Conservation (phyloP, 2,888 invertebrate species). For the Mactromeris polynyma region DNA sequence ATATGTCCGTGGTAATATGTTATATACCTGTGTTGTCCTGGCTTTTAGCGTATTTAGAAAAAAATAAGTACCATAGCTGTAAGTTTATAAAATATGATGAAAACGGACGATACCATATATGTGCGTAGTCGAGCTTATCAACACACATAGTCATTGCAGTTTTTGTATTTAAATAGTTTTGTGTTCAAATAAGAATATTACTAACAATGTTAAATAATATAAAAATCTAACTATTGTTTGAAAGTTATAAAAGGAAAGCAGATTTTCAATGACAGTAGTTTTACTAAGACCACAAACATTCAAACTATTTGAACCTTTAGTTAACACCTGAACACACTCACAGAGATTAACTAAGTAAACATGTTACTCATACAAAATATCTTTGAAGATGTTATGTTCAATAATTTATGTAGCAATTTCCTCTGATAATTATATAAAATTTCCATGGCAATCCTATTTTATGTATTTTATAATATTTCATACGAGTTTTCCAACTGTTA, state of each 20-base stretch:
- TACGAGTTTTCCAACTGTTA: neutral
- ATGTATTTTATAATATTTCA: neutral
- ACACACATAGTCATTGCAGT: too few species aligned
- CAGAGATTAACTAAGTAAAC: slow-evolving; percentile 23
- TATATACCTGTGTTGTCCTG: too few species aligned
- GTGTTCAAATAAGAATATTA: too few species aligned
- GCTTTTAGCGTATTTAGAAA: too few species aligned
- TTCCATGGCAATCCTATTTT: neutral
- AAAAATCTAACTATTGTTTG: too few species aligned
- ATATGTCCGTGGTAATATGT: too few species aligned
- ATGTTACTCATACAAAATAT: neutral
- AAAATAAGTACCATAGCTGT: too few species aligned
- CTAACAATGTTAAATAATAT: neutral
- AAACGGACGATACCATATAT: too few species aligned
- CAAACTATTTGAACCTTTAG: neutral
- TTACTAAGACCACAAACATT: neutral
- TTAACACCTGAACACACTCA: slow-evolving; percentile 27
- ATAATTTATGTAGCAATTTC: slow-evolving; percentile 4
- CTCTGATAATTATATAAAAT: neutral
- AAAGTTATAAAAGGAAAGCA: neutral
- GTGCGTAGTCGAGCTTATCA: too few species aligned
- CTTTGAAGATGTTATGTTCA: neutral
- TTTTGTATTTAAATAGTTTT: too few species aligned
- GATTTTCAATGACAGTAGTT: neutral
- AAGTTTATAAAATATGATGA: too few species aligned